Base-by-base conservation (phyloP, 1,140 invertebrate genomes). In the Eriosoma lanigerum region DNA sequence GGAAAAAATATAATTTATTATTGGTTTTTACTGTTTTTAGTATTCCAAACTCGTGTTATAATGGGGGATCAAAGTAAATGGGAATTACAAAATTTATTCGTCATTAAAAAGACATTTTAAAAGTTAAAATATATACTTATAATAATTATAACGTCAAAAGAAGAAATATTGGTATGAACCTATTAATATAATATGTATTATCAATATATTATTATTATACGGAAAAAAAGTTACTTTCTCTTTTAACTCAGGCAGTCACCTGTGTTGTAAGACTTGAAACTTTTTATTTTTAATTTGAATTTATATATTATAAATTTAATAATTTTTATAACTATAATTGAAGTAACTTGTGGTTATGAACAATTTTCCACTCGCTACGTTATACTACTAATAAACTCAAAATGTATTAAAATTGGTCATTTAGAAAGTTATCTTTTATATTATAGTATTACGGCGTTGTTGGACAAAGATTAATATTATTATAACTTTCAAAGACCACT, bases 21-120 rank as follows among this genome's bases (percentile, higher is more conserved):
- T 70, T 48, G 13, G 44, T 19, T 70, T 70, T 70, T 26, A 24
- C 13, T 50, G 44, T 19, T 70, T 70, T 70, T 26, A 24, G 21
- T 50, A 70, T 48, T 21, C 15, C 24, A 48, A 46, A 3, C 6
- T 17, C 15, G 15, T 70, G 4, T 48, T 38, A 1, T 0, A n/a
- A 13, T 3, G 21, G 12, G 15, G 44, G 44, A 68, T 70, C 13
- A 70, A 70, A 70, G 66, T 24, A 3, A 26, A 9, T 9, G 3
- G 17, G 24, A 2, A 68, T 48, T 17, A 26, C 21, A 3, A 26
- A 70, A 48, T 70, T 46, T 48, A 48, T 66, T 66, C 13, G 5
- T 48, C 9, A 2, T 48, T 70, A 3, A 66, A 21, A 66, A 10
- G 0, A 21, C 3, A 66, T 66, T 21, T 66, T 19, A 44, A 66